Evolutionary conservation across 2,113 vertebrate species (phyloP).

Genomic region (Phrynocephalus versicolor): DNA sequence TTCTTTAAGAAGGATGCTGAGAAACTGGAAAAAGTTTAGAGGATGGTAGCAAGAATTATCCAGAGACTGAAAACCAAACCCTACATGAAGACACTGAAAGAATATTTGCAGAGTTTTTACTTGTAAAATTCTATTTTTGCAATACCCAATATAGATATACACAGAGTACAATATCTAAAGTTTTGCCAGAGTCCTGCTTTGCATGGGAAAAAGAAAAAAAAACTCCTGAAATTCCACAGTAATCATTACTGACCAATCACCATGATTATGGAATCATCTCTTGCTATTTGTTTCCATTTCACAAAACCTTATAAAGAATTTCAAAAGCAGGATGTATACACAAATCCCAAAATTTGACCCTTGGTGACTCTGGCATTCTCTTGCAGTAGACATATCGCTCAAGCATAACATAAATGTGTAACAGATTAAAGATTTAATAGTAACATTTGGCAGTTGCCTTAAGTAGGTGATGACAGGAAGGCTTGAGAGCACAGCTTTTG

Average conservation of each 20-base stretch:
- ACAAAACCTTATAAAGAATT: constrained; percentile 64
- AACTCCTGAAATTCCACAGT: not conserved
- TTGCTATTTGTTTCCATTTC: constrained; percentile 48
- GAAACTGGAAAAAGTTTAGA: too few species aligned
- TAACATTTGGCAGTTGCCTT: constrained; percentile 66
- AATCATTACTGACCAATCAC: not conserved
- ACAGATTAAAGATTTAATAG: constrained; percentile 75
- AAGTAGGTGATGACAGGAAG: constrained; percentile 74
- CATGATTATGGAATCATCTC: constrained; percentile 26
- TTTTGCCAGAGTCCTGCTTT: too few species aligned
- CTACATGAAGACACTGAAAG: too few species aligned
- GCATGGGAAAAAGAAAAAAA: not conserved
- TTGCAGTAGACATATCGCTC: constrained; percentile 65
- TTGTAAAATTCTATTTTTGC: too few species aligned
- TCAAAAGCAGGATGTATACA: constrained; percentile 68
- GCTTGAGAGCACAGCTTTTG: constrained; percentile 66
- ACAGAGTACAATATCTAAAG: too few species aligned
- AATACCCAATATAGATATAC: too few species aligned
- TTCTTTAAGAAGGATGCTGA: too few species aligned
- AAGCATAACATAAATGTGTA: constrained; percentile 73
- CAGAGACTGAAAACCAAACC: too few species aligned
- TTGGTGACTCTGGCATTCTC: constrained; percentile 62
- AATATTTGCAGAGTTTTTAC: too few species aligned
- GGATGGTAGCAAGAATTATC: too few species aligned
- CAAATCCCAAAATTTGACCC: constrained; percentile 63